Conservation (phyloP, 1,140 invertebrate genomes). For the Ceratoteleas bidentatus region DNA sequence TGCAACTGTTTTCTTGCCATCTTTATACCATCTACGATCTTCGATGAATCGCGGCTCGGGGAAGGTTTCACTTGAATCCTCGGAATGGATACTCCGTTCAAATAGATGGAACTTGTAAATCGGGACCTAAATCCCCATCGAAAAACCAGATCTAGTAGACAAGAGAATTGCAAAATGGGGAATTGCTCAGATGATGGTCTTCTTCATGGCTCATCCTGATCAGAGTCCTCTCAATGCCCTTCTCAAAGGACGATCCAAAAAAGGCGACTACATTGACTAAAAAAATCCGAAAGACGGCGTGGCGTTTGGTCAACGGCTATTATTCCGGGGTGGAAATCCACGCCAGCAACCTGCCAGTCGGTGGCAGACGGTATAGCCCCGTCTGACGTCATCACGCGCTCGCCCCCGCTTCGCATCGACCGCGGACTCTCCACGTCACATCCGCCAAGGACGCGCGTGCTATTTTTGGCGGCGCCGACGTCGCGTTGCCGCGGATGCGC, state of each 20-base stretch:
- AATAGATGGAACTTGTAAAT: too few species aligned
- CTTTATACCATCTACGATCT: too few species aligned
- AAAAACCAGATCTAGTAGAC: too few species aligned
- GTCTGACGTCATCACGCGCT: constrained; percentile 73
- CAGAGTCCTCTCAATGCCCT: not conserved
- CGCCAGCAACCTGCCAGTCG: constrained; percentile 58
- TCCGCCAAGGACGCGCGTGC: constrained; percentile 74
- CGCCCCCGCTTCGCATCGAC: constrained; percentile 78
- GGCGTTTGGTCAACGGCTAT: not conserved
- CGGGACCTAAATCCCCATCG: too few species aligned
- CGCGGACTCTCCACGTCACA: constrained; percentile 72
- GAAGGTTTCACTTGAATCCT: too few species aligned
- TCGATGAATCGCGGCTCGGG: too few species aligned
- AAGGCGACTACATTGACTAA: not conserved
- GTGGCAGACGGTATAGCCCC: constrained; percentile 41
- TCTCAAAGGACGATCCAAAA: not conserved
- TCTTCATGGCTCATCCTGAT: too few species aligned
- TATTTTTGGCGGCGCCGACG: constrained; percentile 72
- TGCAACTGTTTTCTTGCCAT: constrained; percentile 17
- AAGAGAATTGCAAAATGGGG: too few species aligned
- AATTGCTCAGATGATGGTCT: too few species aligned
- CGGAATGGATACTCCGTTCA: too few species aligned
- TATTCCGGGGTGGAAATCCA: constrained; percentile 50
- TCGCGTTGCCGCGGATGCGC: constrained; percentile 62
- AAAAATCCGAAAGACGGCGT: not conserved